These are phyloP conservation scores for Acrobasis consociella DNA, from an alignment of 2,888 invertebrate genomes.

Conservation along the genomic window DNA sequence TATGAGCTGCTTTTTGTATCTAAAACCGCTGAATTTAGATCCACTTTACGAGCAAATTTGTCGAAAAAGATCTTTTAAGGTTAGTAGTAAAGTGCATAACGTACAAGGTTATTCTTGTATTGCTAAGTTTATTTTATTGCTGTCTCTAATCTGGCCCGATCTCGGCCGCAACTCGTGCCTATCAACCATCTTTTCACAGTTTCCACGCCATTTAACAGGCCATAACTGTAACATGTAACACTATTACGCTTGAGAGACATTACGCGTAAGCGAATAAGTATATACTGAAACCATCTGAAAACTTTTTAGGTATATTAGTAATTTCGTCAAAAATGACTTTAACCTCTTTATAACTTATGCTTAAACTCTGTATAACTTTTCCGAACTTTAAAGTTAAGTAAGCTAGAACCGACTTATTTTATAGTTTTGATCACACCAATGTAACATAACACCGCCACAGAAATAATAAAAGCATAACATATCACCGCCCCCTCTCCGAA, in stretches of 20 bases:
- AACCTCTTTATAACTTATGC: neutral
- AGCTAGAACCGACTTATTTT: too few relatives aligned
- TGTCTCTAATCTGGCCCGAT: constrained; percentile 36
- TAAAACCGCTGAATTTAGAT: too few relatives aligned
- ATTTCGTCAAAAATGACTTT: neutral
- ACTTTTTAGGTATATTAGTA: neutral
- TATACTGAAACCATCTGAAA: neutral
- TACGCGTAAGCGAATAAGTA: constrained; percentile 27
- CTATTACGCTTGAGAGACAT: constrained; percentile 49
- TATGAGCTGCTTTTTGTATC: too few relatives aligned
- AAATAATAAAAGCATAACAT: too few relatives aligned
- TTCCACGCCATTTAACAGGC: constrained; percentile 69
- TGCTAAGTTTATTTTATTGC: neutral
- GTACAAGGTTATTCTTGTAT: neutral
- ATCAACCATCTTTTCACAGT: constrained; percentile 65
- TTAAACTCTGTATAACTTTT: too few relatives aligned
- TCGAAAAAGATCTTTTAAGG: too few relatives aligned
- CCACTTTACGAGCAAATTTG: too few relatives aligned
- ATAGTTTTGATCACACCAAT: too few relatives aligned
- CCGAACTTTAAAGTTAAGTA: too few relatives aligned
- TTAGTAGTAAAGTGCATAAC: too few relatives aligned
- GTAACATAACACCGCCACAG: too few relatives aligned
- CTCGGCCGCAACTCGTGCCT: constrained; percentile 49
- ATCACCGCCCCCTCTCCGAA: too few relatives aligned
- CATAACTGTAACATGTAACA: constrained; percentile 56